Base-by-base conservation (phyloP, 2,797 vertebrate species). In the Sebastes minor region DNA sequence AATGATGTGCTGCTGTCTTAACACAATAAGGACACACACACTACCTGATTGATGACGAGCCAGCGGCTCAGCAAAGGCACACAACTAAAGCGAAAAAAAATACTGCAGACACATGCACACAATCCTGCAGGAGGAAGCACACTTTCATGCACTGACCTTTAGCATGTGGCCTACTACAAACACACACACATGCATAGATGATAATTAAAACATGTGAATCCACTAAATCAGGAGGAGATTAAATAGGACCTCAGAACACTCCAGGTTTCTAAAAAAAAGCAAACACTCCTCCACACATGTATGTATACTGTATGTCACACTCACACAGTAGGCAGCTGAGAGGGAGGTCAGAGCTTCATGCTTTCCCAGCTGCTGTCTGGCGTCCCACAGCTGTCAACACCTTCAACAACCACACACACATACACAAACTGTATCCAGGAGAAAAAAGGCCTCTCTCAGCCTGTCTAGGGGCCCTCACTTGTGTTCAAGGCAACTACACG, bases 291-390 rank as follows among this genome's bases (percentile, higher is more conserved):
- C 8, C 6, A 30, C 65, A 10, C n/a, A 65, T 12, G 57, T 70
- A 8, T 6, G 65, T 71, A 1, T 38, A 42, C 38, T 42, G 78
- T 60, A 57, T 74, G 68, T 66, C 75, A 90, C 64, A 88, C 38
- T 55, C 62, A 78, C 89, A 80, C 86, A 85, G 82, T 71, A 69
- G 90, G 80, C 42, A 71, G 61, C 84, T 70, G 42, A 77, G 78
- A 78, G 66, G 61, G 79, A 86, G 87, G 76, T 85, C 91, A 91
- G 81, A 75, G 84, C 64, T 76, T 57, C 80, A 52, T 88, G 90
- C 88, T 93, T 92, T 89, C 78, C 85, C 92, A 92, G 90, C 92
- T 93, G 91, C 88, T 95, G 91, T 89, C 90, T 93, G 90, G 80
- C 74, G 57, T 92, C 88, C 83, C 68, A 80, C 86, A 88, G 88